These are phyloP conservation scores for Zeuzera pyrina DNA, from an alignment of 2,888 invertebrate species.

Conservation along the genomic window DNA sequence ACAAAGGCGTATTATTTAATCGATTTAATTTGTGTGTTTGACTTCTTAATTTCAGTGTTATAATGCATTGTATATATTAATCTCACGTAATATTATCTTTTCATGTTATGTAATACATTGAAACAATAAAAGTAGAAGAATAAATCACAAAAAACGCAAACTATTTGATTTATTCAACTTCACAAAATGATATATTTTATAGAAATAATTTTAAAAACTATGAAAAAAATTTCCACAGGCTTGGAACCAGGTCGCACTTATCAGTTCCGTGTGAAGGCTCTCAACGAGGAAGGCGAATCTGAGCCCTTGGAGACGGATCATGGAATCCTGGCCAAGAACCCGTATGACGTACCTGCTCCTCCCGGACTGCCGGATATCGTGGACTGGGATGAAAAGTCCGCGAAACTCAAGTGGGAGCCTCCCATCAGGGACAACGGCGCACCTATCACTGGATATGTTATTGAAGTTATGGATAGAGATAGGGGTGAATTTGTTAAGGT, in stretches of 20 bases:
- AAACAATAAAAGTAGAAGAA: too few relatives aligned
- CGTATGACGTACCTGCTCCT: constrained; percentile 90
- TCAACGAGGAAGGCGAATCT: constrained; percentile 97
- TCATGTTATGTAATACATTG: too few relatives aligned
- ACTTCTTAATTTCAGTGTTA: too few relatives aligned
- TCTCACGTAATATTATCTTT: too few relatives aligned
- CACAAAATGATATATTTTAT: too few relatives aligned
- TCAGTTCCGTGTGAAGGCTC: constrained; percentile 97
- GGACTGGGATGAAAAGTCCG: constrained; percentile 93
- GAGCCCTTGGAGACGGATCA: constrained; percentile 94
- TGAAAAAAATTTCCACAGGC: constrained; percentile 74
- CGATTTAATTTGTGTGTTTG: too few relatives aligned
- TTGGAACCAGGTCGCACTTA: constrained; percentile 96
- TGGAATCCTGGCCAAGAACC: constrained; percentile 95
- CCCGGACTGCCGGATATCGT: constrained; percentile 93
- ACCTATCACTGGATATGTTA: constrained; percentile 93
- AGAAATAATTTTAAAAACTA: too few relatives aligned
- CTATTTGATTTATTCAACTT: too few relatives aligned
- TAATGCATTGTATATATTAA: too few relatives aligned
- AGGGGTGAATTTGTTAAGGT: constrained; percentile 86
- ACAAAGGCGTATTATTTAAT: too few relatives aligned
- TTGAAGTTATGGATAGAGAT: constrained; percentile 94
- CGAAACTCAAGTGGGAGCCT: constrained; percentile 92
- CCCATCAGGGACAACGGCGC: constrained; percentile 94
- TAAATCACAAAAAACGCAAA: too few relatives aligned